Evolutionary conservation across 2,888 invertebrate genomes (phyloP), one percentile per base, ranked within the genome.

Genomic region (Thymelicus acteon): DNA sequence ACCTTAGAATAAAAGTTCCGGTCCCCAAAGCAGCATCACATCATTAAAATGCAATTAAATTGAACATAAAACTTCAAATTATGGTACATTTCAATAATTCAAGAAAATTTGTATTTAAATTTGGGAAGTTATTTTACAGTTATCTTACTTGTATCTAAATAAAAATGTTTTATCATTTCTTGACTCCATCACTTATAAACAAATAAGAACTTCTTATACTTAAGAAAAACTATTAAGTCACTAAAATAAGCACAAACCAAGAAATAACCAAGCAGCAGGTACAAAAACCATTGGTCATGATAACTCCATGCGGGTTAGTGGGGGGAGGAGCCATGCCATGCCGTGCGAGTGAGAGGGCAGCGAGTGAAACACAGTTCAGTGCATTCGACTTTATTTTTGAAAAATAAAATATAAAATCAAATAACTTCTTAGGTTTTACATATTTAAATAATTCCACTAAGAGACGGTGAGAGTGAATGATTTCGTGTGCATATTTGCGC

Each of bases 331-430:
- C 78, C 92, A 92, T 92, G 92, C 92, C 92, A 92, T 92, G 92
- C 92, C 86, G 91, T 91, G 92, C 91, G 80, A 77, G 80, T 84
- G 90, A 78, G 74, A 82, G 93, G 90, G 86, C 83, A 84, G 89
- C 91, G 87, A 93, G 93, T 93, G 93, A 93, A 93, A 93, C 93
- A 93, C 93, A 91, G 85, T 92, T 93, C 86, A 83, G 92, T 93
- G 93, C 93, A 85, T 83, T 87, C 85, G 86, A 86, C 86, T 93
- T 93, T 93, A 93, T 93, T 93, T 77, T 87, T 82, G 87, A 89
- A 87, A 82, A 88, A 83, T 31, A 85, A 84, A 78, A 75, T 63
- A 80, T 79, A 82, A 80, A 81, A 85, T 87, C 80, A 81, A 85
- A 88, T 82, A 89, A 85, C 84, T 85, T 85, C 79, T 82, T 80